phyloP scores from a whole-genome alignment of 2,113 vertebrate species.

The Callopanchax toddi region DNA sequence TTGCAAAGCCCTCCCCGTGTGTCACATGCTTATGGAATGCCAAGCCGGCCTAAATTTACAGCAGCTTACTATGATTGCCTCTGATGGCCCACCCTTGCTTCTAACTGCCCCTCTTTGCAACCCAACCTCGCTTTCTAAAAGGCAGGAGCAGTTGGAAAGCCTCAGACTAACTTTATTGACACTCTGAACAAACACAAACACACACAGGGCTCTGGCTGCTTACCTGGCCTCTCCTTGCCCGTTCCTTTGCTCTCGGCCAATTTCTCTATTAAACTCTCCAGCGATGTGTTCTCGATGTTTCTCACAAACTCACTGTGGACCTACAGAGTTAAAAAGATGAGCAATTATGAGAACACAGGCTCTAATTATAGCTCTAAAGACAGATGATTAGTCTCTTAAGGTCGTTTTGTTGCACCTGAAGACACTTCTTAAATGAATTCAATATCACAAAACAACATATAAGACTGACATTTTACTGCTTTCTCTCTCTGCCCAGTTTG shows the following conservation, averaged over 20 bases:
- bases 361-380: neutral
- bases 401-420: no score
- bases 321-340: slow-evolving; percentile 67
- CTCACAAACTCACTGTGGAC: slow-evolving; percentile 95
- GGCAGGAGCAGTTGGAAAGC: slow-evolving; percentile 18
- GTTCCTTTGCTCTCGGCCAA: slow-evolving; percentile 96
- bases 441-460: no score
- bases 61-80: slow-evolving; percentile 75
- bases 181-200: slow-evolving; percentile 2
- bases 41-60: slow-evolving; percentile 71
- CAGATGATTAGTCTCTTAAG: neutral
- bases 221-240: slow-evolving; percentile 95
- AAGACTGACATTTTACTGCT: no score
- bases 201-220: slow-evolving; percentile 24
- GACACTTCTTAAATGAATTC: no score
- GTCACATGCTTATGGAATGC: slow-evolving; percentile 79
- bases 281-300: slow-evolving; percentile 94
- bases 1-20: slow-evolving; percentile 58
- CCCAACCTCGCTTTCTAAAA: slow-evolving; percentile 11
- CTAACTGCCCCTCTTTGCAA: slow-evolving; percentile 68
- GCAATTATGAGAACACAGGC: neutral
- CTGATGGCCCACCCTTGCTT: slow-evolving; percentile 64
- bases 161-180: neutral
- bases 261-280: slow-evolving; percentile 93
- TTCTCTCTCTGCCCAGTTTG: no score